These are phyloP conservation scores for Idris sp. DNA, from an alignment of 1,140 invertebrate species.

Conservation along the genomic window DNA sequence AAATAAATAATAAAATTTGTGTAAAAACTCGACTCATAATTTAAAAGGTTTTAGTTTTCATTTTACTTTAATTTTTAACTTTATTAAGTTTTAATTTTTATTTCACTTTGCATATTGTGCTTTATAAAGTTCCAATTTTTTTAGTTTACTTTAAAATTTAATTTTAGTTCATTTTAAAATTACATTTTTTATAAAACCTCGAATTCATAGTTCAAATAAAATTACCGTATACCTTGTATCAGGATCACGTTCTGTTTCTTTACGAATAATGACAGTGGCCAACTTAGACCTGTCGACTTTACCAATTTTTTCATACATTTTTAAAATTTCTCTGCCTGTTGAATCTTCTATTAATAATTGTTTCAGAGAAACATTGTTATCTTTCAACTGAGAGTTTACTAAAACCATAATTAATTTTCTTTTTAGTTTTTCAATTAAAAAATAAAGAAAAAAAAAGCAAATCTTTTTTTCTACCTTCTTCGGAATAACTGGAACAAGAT, in stretches of 20 bases:
- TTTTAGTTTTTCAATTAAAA: neutral
- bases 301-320: slow-evolving; percentile 61
- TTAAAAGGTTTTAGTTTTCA: no score
- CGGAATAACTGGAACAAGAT: slow-evolving; percentile 53
- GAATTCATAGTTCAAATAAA: no score
- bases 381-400: slow-evolving; percentile 23
- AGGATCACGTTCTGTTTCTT: slow-evolving; percentile 52
- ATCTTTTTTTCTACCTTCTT: slow-evolving; percentile 29
- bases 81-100: no score
- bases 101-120: no score
- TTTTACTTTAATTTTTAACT: no score
- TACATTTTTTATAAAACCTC: no score
- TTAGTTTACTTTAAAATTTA: no score
- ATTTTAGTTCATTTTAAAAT: no score
- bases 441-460: no score
- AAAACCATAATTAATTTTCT: slow-evolving; percentile 18
- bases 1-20: neutral
- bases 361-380: slow-evolving; percentile 21
- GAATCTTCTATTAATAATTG: slow-evolving; percentile 53
- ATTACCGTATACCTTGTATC: slow-evolving; percentile 40
- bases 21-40: no score
- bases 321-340: slow-evolving; percentile 55
- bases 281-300: slow-evolving; percentile 56
- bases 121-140: no score
- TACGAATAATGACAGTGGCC: slow-evolving; percentile 53